phyloP scores from a whole-genome alignment of 2,797 vertebrate genomes.

The Nothura maculosa region DNA sequence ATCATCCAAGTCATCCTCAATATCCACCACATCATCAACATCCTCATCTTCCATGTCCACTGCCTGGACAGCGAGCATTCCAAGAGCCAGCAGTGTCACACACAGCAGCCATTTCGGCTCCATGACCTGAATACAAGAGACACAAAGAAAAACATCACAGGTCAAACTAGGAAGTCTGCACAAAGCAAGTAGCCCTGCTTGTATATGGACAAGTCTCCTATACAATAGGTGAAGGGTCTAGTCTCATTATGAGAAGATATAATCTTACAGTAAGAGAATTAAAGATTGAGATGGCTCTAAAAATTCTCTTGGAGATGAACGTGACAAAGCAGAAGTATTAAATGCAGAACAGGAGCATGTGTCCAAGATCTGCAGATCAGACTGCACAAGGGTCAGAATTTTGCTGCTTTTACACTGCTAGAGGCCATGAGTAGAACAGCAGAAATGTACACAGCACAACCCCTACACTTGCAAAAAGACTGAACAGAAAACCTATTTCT shows the following conservation, averaged over 20 bases:
- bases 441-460: rapidly evolving
- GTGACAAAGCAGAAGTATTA: not conserved
- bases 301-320: not conserved
- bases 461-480: not conserved
- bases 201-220: not conserved
- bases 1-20: constrained; percentile 87
- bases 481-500: not conserved
- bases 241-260: not conserved
- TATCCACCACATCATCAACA: constrained; percentile 82
- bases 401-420: not conserved
- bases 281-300: not conserved
- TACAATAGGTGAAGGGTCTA: not conserved
- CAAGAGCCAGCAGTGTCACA: constrained; percentile 83
- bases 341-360: not conserved
- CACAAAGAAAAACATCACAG: not conserved
- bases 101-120: constrained; percentile 87
- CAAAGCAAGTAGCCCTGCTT: rapidly evolving
- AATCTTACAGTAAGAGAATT: not conserved
- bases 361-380: not conserved
- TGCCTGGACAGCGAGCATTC: constrained; percentile 71
- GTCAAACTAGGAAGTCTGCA: not conserved
- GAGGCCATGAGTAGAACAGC: not conserved
- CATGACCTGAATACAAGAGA: constrained; percentile 86
- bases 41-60: constrained; percentile 80
- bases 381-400: not conserved